Percentiles rank a stretch among this genome's conserved stretches.
phyloP scores from a whole-genome alignment of 2,797 vertebrate genomes.

The Philypnodon macrostomus region DNA sequence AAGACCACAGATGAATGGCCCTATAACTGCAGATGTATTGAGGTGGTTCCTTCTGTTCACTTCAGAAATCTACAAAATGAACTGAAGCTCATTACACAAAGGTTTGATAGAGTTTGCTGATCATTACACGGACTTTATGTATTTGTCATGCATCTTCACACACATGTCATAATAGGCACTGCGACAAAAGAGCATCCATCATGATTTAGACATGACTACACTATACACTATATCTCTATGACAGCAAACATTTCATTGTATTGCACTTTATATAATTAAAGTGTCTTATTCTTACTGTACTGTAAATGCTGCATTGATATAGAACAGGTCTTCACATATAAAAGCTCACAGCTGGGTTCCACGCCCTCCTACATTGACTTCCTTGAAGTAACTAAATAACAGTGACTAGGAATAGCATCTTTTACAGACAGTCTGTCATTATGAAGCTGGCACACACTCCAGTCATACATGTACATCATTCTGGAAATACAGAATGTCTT shows the following conservation, averaged over 20 bases:
- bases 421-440: conserved; percentile 64
- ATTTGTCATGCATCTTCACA: too few relatives aligned
- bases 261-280: too few relatives aligned
- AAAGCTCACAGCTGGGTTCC: conserved; percentile 42
- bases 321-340: conserved; percentile 42
- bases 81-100: too few relatives aligned
- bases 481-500: conserved; percentile 35
- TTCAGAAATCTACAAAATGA: background rate
- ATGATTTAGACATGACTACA: too few relatives aligned
- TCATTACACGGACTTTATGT: background rate
- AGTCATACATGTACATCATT: conserved; percentile 38
- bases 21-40: background rate
- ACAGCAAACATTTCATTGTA: background rate
- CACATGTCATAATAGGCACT: background rate
- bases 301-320: conserved; percentile 7
- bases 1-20: too few relatives aligned
- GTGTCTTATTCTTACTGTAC: too few relatives aligned
- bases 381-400: conserved; percentile 58
- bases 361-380: conserved; percentile 43
- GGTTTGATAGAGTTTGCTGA: background rate
- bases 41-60: background rate
- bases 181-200: background rate
- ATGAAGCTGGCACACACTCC: conserved; percentile 48
- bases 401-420: conserved; percentile 65
- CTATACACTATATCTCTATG: too few relatives aligned